Evolutionary conservation across 2,113 vertebrate genomes (phyloP).

Genomic region (Crypturellus undulatus): DNA sequence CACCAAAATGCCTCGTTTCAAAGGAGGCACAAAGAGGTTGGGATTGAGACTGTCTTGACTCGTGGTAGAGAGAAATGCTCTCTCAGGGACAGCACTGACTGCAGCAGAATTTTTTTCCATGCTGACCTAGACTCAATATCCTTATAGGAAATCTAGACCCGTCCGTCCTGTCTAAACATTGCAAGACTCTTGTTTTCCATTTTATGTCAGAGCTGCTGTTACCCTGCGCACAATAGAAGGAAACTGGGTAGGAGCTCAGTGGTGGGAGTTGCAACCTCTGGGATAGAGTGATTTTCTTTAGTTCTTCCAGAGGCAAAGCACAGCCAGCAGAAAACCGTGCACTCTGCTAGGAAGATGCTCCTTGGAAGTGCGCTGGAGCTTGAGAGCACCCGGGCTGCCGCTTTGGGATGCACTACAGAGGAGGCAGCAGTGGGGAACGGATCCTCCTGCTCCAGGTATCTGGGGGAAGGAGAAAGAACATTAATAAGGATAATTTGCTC

Average conservation of each 20-base stretch:
- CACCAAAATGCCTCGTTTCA: neutral
- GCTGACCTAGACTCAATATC: neutral
- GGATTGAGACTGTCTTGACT: neutral
- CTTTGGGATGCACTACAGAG: neutral
- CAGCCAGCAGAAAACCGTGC: neutral
- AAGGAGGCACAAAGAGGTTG: neutral
- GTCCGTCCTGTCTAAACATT: neutral
- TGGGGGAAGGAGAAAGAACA: neutral
- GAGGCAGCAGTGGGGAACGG: neutral
- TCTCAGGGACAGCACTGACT: neutral
- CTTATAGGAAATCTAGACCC: neutral
- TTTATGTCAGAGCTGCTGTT: neutral
- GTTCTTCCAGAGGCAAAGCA: neutral
- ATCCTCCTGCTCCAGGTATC: neutral
- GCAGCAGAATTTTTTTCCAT: neutral
- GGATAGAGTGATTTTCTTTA: neutral
- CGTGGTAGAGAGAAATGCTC: neutral
- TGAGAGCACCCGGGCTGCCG: neutral
- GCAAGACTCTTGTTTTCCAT: neutral
- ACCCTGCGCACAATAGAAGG: neutral
- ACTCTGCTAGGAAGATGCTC: neutral
- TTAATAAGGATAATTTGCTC: neutral
- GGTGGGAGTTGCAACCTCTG: neutral
- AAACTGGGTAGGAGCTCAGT: neutral
- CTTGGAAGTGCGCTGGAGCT: accelerated